Conservation (phyloP, 2,888 invertebrate genomes). For the Aleiodes testaceus region DNA sequence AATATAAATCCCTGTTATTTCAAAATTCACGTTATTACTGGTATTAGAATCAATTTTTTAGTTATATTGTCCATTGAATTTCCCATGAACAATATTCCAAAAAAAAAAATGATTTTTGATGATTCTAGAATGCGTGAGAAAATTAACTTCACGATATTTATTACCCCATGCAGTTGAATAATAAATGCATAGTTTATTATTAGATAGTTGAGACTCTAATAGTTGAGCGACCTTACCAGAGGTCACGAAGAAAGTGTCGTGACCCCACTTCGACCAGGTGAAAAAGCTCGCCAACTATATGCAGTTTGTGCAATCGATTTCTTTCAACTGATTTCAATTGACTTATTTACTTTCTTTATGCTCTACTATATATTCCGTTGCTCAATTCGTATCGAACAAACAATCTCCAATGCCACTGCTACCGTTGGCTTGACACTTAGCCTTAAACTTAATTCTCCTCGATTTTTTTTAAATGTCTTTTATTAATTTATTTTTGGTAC, state of each 20-base stretch:
- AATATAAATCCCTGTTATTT: slow-evolving; percentile 8
- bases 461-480: neutral
- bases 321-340: slow-evolving; percentile 18
- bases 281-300: neutral
- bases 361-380: slow-evolving; percentile 42
- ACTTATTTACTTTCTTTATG: neutral
- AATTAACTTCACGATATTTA: neutral
- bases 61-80: neutral
- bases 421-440: neutral
- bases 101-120: neutral
- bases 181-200: slow-evolving; percentile 8
- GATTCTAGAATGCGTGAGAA: no score
- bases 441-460: neutral
- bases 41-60: neutral
- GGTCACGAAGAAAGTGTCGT: slow-evolving; percentile 27
- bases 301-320: slow-evolving; percentile 10
- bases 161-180: neutral
- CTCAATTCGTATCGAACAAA: slow-evolving; percentile 64
- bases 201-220: neutral
- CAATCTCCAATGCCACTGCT: slow-evolving; percentile 50
- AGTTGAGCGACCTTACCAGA: slow-evolving; percentile 16
- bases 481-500: neutral
- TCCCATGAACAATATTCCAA: no score
- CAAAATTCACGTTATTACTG: neutral
- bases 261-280: slow-evolving; percentile 24